Conservation (phyloP, 2,113 vertebrate species). For the Canis aureus region DNA sequence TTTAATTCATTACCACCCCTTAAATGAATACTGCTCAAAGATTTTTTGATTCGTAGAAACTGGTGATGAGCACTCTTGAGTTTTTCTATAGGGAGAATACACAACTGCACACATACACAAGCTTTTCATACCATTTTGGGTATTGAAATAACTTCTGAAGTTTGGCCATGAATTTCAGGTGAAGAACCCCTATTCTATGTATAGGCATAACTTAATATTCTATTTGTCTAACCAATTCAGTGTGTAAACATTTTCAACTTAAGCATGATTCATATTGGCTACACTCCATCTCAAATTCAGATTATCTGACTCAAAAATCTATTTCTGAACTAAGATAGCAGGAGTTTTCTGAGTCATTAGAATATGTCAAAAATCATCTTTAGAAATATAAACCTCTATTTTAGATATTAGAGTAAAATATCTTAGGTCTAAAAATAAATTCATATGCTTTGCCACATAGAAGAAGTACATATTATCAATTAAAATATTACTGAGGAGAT, state of each 20-base stretch:
- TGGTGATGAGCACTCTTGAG: neutral
- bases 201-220: neutral
- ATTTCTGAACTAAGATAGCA: neutral
- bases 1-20: neutral
- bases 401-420: neutral
- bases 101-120: neutral
- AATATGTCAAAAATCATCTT: neutral
- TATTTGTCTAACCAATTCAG: neutral
- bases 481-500: neutral
- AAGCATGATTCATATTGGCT: neutral
- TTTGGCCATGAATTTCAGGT: conserved; percentile 5
- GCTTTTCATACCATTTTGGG: neutral
- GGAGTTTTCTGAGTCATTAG: neutral
- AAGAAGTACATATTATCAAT: conserved; percentile 13
- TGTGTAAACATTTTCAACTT: neutral
- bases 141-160: neutral
- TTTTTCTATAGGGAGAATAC: neutral
- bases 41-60: neutral
- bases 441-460: neutral
- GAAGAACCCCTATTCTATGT: neutral
- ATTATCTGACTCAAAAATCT: neutral
- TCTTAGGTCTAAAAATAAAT: neutral
- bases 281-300: neutral
- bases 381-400: neutral
- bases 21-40: neutral